Evolutionary conservation across 2,888 invertebrate genomes (phyloP).

Genomic region (Globia sparganii): DNA sequence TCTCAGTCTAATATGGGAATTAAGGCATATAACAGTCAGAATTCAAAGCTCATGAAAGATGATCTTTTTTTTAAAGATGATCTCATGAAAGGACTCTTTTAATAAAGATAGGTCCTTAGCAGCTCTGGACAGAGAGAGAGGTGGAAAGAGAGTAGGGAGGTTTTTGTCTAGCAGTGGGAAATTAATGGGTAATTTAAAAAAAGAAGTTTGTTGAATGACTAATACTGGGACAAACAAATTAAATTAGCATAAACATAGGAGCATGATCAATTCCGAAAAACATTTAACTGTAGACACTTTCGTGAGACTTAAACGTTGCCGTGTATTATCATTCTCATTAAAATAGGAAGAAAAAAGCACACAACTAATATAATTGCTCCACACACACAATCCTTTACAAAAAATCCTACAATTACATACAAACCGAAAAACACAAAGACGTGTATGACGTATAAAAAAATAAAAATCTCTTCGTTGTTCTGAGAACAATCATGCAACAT

Average conservation of each 20-base stretch:
- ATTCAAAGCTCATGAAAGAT: conserved; percentile 7
- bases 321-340: not conserved
- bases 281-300: not conserved
- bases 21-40: not conserved
- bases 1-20: conserved; percentile 6
- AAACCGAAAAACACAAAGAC: conserved; percentile 52
- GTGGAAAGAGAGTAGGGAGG: too few species aligned
- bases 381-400: conserved; percentile 26
- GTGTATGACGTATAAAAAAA: conserved; percentile 51
- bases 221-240: not conserved
- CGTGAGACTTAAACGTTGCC: not conserved
- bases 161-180: too few species aligned
- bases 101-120: too few species aligned
- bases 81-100: too few species aligned
- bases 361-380: conserved; percentile 19
- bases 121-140: too few species aligned
- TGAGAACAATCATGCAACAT: conserved; percentile 68
- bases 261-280: not conserved
- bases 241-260: not conserved
- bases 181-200: too few species aligned
- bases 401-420: conserved; percentile 41
- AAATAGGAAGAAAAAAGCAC: conserved; percentile 8
- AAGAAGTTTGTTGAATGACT: too few species aligned
- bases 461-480: conserved; percentile 60
- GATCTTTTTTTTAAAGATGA: too few species aligned